Percentiles rank a stretch among this genome's conserved stretches.
phyloP scores from a whole-genome alignment of 2,113 vertebrate species.

The Oryzias woworae region DNA sequence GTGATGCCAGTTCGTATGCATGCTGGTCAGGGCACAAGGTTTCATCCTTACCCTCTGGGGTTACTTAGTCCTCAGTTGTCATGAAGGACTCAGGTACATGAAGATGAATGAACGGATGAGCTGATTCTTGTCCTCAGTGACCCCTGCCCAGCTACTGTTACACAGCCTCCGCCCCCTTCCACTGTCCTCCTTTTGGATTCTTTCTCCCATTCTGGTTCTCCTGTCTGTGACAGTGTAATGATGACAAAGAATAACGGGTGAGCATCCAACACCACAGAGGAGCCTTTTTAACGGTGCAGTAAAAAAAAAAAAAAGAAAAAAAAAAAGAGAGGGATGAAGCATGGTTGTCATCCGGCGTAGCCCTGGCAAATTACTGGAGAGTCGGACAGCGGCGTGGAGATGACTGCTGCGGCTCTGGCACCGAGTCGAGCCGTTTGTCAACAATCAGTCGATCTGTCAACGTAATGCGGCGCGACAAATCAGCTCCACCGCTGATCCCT shows the following conservation, averaged over 20 bases:
- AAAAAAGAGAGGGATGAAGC: constrained; percentile 71
- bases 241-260: too few species aligned
- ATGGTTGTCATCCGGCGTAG: constrained; percentile 50
- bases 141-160: constrained; percentile 43
- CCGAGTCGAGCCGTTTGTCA: constrained; percentile 71
- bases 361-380: constrained; percentile 65
- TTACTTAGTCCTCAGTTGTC: constrained; percentile 44
- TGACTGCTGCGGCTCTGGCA: constrained; percentile 37
- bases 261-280: constrained; percentile 54
- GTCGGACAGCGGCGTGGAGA: constrained; percentile 36
- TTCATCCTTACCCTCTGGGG: constrained; percentile 40
- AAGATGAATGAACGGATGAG: constrained; percentile 72
- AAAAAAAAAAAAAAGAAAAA: constrained; percentile 30
- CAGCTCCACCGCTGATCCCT: constrained; percentile 32
- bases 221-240: constrained; percentile 58
- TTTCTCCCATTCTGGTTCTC: constrained; percentile 52
- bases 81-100: constrained; percentile 58
- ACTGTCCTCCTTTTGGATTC: constrained; percentile 21
- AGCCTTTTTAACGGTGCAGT: constrained; percentile 67
- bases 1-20: constrained; percentile 14
- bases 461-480: constrained; percentile 61
- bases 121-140: constrained; percentile 58
- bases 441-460: constrained; percentile 71
- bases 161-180: constrained; percentile 30
- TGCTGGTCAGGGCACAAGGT: constrained; percentile 7